Evolutionary conservation across 92 coral and sea anemone genomes (phyloP), one percentile per base, ranked within the genome.

Genomic region (Micromussa lordhowensis): DNA sequence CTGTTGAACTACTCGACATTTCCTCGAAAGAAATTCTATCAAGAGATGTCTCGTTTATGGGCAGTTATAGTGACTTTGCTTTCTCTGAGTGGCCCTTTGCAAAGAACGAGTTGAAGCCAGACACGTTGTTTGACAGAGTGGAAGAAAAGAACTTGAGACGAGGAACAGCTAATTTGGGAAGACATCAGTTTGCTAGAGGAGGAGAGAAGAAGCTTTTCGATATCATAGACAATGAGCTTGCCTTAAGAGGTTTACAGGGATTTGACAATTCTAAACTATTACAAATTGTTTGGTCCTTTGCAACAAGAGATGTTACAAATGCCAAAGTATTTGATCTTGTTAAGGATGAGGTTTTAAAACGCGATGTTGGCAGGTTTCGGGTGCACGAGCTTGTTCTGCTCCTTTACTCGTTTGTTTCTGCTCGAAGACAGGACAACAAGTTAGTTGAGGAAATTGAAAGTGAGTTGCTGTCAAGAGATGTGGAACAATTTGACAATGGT

Each of bases 291-390:
- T 55, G 83, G 68, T 54, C 69, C 30, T 79, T 80, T 61, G 53
- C 53, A 16, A 80, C n/a, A 21, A 59, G 71, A 58, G 40, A 63
- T 21, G 36, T 36, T 53, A 31, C 49, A 80, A 40, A 80, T 5
- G 73, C 73, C 74, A 80, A 61, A 80, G 73, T 80, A 29, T 32
- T 80, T 80, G 84, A 35, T 15, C 72, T 58, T 34, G 32, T 80
- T 31, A 59, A 63, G 34, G 9, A 53, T 1, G 40, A 78, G 34
- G 82, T 78, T 51, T 30, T 34, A 17, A 4, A 79, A 51, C 83
- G 38, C 13, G 84, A 55, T 32, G 73, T 80, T 4, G 54, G 61
- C 19, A 59, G 14, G 72, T 80, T 80, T 58, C 49, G 61, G 38
- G 11, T 21, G 2, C 84, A 64, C 28, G 16, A 59, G 36, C 83